phyloP scores from a whole-genome alignment of 2,113 vertebrate genomes.

The Periophthalmodon schlosseri region DNA sequence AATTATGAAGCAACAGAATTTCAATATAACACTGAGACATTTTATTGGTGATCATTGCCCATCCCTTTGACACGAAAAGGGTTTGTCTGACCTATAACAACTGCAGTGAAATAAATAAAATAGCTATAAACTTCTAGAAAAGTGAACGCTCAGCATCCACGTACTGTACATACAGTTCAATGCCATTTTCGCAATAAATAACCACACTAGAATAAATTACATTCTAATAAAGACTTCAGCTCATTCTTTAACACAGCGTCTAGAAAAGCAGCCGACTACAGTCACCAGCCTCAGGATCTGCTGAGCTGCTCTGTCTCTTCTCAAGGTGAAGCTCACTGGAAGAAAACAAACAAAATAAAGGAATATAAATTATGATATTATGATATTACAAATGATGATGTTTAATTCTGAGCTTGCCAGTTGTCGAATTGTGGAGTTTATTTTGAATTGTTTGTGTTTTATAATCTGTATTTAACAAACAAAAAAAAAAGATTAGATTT shows the following conservation, averaged over 20 bases:
- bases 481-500: background rate
- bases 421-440: background rate
- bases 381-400: too few relatives aligned
- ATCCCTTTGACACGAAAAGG: constrained; percentile 45
- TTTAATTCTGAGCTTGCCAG: too few relatives aligned
- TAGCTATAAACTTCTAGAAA: constrained; percentile 30
- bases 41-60: constrained; percentile 66
- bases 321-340: constrained; percentile 20
- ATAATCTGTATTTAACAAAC: background rate
- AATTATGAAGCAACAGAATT: constrained; percentile 11
- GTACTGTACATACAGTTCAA: constrained; percentile 13
- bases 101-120: constrained; percentile 70
- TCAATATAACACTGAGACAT: constrained; percentile 51
- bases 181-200: constrained; percentile 66
- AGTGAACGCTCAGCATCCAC: constrained; percentile 56
- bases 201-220: constrained; percentile 71
- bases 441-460: background rate
- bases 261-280: constrained; percentile 40
- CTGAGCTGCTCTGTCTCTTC: constrained; percentile 11
- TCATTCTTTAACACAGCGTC: constrained; percentile 33
- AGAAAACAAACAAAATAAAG: constrained; percentile 14
- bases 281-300: constrained; percentile 1
- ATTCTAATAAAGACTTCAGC: constrained; percentile 42
- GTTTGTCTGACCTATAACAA: constrained; percentile 68
- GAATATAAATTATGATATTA: background rate